These are phyloP conservation scores for Odontophorus gujanensis DNA, from an alignment of 2,113 vertebrate genomes.

Conservation along the genomic window DNA sequence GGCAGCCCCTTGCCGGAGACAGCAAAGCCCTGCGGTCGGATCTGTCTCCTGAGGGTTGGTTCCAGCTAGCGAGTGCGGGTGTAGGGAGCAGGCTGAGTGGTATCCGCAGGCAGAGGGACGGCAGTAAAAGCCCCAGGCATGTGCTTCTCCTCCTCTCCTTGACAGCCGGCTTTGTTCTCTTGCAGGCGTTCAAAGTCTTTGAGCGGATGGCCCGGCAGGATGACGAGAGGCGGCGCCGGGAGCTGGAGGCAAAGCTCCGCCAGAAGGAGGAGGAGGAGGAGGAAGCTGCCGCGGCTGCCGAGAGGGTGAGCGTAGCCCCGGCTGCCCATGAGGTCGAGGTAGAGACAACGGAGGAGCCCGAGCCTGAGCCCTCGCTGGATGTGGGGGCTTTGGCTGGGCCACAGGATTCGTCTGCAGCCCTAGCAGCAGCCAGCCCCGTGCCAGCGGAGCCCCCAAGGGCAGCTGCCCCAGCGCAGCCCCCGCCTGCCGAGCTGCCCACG, in stretches of 20 bases:
- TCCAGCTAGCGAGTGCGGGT: accelerated
- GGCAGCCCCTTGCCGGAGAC: background rate
- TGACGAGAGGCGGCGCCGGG: slow-evolving; percentile 77
- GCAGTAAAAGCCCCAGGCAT: accelerated
- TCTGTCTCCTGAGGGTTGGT: background rate
- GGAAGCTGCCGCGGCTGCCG: background rate
- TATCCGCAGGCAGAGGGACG: too few relatives aligned
- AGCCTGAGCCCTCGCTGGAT: background rate
- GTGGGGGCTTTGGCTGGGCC: background rate
- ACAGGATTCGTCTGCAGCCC: background rate
- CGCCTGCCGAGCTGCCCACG: slow-evolving; percentile 48
- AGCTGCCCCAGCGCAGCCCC: background rate
- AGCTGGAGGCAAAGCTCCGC: slow-evolving; percentile 75
- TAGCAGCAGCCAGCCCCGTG: background rate
- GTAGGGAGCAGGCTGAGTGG: accelerated
- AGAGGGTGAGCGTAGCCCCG: slow-evolving; percentile 52
- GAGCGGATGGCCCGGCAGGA: slow-evolving; percentile 85
- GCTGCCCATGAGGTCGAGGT: slow-evolving; percentile 79
- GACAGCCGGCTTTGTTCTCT: background rate
- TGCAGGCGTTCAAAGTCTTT: slow-evolving; percentile 84
- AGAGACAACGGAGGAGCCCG: slow-evolving; percentile 34
- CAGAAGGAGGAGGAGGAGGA: slow-evolving; percentile 72
- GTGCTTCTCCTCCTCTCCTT: background rate
- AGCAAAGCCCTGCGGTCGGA: too few relatives aligned
- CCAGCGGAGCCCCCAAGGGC: background rate